These are phyloP conservation scores for Chaetura pelagica DNA, from an alignment of 2,113 vertebrate species.

Conservation along the genomic window DNA sequence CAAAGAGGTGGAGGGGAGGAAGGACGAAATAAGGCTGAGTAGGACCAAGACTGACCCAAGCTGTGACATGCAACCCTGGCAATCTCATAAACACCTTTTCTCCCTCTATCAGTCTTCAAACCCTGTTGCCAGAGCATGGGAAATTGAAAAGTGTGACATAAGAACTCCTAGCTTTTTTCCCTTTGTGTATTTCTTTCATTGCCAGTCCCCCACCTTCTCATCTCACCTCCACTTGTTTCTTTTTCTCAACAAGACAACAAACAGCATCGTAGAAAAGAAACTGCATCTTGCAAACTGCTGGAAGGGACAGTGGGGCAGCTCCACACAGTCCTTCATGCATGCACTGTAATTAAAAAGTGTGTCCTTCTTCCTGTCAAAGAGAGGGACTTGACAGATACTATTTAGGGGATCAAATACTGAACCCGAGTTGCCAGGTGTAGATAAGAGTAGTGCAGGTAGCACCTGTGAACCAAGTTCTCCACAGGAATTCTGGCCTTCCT, in stretches of 20 bases:
- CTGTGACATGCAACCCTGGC: not conserved
- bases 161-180: not conserved
- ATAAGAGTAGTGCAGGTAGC: not conserved
- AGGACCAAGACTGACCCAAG: not conserved
- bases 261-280: not conserved
- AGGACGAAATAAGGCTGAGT: not conserved
- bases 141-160: not conserved
- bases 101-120: not conserved
- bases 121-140: not conserved
- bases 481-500: constrained; percentile 17
- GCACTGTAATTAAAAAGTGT: constrained; percentile 15
- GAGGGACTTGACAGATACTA: constrained; percentile 48
- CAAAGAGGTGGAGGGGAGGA: not conserved
- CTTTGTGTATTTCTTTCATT: not conserved
- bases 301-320: not conserved
- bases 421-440: constrained; percentile 33
- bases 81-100: not conserved
- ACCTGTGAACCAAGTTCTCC: constrained; percentile 58
- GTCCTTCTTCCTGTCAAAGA: not conserved
- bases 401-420: constrained; percentile 37
- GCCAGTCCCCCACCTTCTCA: not conserved
- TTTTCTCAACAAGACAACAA: not conserved
- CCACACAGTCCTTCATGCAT: not conserved
- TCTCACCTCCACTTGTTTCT: not conserved
- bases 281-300: not conserved